Conservation (phyloP, 2,113 vertebrate genomes). For the Agapornis roseicollis region DNA sequence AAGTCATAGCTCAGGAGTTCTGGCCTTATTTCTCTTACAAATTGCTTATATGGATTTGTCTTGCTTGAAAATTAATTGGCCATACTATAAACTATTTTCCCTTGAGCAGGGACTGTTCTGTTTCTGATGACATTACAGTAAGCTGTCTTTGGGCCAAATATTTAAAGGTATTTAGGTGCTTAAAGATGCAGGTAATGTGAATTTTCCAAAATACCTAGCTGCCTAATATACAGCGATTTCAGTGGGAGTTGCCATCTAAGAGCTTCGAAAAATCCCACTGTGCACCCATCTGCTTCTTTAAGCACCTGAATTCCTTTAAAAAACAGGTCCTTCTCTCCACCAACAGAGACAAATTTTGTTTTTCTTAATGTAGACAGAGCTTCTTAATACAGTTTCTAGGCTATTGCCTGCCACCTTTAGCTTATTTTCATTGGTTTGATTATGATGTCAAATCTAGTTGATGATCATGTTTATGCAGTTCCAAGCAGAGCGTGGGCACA, state of each 20-base stretch:
- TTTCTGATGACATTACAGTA: constrained; percentile 36
- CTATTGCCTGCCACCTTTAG: constrained; percentile 9
- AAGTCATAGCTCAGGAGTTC: background rate
- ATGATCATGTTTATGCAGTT: constrained; percentile 39
- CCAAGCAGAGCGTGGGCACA: constrained; percentile 3
- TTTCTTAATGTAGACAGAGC: background rate
- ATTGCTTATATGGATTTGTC: background rate
- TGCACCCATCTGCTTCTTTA: constrained; percentile 58
- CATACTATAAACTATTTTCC: constrained; percentile 38
- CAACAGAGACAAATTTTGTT: background rate
- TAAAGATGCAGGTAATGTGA: constrained; percentile 69
- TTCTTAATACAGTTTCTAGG: background rate
- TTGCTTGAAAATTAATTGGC: constrained; percentile 48
- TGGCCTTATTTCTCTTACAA: constrained; percentile 26
- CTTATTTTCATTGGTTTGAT: constrained; percentile 62
- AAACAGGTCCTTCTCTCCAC: background rate
- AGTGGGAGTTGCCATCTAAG: constrained; percentile 61
- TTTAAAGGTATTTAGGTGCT: constrained; percentile 70
- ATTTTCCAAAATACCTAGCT: constrained; percentile 61
- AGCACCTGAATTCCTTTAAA: constrained; percentile 51
- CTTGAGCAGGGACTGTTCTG: constrained; percentile 43
- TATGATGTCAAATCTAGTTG: constrained; percentile 51
- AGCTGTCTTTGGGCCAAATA: constrained; percentile 64
- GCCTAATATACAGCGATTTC: constrained; percentile 47
- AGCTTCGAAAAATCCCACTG: constrained; percentile 64